Conservation (phyloP, 1,140 invertebrate genomes). For the Zaprionus africanus region DNA sequence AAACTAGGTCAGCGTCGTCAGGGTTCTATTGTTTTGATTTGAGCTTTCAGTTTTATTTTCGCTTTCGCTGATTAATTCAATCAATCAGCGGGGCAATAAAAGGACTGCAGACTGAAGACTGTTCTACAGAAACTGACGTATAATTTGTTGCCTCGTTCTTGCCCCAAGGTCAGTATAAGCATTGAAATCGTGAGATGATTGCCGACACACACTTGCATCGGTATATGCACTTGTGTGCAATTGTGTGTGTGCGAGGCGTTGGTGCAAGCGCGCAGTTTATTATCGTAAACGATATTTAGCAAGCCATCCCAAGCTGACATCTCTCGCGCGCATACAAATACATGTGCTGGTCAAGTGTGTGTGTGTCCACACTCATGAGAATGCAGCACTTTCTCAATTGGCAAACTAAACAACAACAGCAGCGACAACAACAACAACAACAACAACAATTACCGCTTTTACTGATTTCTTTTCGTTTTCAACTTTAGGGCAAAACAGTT, state of each 20-base stretch:
- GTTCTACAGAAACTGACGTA: background rate
- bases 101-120: constrained; percentile 35
- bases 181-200: background rate
- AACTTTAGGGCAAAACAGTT: constrained; percentile 33
- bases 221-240: background rate
- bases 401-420: constrained; percentile 46
- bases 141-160: constrained; percentile 3
- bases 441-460: constrained; percentile 2
- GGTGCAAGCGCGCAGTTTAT: background rate
- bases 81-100: constrained; percentile 69
- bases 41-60: constrained; percentile 33
- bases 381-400: constrained; percentile 63
- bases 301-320: constrained; percentile 7
- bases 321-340: constrained; percentile 1
- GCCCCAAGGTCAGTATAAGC: constrained; percentile 44
- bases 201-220: background rate
- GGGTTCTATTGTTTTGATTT: constrained; percentile 34
- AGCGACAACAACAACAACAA: constrained; percentile 42
- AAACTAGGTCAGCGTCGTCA: constrained; percentile 30
- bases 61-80: constrained; percentile 54
- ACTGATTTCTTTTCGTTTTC: constrained; percentile 42
- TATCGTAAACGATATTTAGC: constrained; percentile 2
- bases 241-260: background rate
- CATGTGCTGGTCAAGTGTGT: background rate
- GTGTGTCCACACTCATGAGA: background rate